Conservation (phyloP, 2,888 invertebrate genomes). For the Philonicus albiceps region DNA sequence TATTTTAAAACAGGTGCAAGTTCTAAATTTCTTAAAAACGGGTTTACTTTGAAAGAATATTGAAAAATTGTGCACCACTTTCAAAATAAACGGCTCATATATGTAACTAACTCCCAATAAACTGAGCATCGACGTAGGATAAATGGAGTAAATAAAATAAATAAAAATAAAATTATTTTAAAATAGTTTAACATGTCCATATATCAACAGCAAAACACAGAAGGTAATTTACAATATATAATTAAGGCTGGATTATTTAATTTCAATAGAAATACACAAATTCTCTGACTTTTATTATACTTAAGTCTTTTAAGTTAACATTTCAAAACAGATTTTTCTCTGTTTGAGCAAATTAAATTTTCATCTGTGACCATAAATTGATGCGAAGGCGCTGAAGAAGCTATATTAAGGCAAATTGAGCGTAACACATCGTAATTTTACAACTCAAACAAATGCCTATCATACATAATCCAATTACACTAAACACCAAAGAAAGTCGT, state of each 20-base stretch:
- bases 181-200: too few relatives aligned
- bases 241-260: neutral
- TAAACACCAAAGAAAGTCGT: conserved; percentile 3
- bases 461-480: conserved; percentile 24
- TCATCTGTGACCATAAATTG: neutral
- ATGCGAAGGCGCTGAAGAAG: neutral
- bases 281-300: neutral
- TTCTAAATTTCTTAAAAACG: too few relatives aligned
- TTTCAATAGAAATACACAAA: neutral
- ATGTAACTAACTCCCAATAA: too few relatives aligned
- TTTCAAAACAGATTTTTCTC: neutral
- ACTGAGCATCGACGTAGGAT: too few relatives aligned
- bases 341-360: neutral
- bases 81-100: too few relatives aligned
- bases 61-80: too few relatives aligned
- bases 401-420: conserved; percentile 3
- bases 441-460: neutral
- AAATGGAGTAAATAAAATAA: too few relatives aligned
- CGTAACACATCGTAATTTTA: conserved; percentile 19
- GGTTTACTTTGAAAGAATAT: too few relatives aligned
- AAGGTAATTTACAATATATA: too few relatives aligned
- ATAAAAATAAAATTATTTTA: too few relatives aligned
- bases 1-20: too few relatives aligned
- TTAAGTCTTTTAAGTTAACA: neutral
- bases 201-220: too few relatives aligned